Base-by-base conservation (phyloP, 2,797 vertebrate genomes). In the Buceros bicornis region DNA sequence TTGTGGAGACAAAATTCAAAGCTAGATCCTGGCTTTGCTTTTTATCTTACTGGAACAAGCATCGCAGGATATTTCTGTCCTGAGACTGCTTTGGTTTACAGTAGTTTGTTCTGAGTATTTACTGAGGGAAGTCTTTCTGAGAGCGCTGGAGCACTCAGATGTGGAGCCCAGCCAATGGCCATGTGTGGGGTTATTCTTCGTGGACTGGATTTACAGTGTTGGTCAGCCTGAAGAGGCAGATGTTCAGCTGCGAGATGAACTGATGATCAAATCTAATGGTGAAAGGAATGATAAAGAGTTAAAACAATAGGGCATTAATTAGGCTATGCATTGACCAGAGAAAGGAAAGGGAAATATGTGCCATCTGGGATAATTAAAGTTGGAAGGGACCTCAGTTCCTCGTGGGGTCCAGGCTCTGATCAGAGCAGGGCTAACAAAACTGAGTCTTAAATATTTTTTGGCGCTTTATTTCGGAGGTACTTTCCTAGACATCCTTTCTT, bases 321-420 rank as follows among this genome's bases (percentile, higher is more conserved):
- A 87, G 43, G 5, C 48, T 89, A 48, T 48, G 40, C 50, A 50
- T 15, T 37, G 51, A 92, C 50, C 5, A 67, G 72, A 54, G 31
- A 61, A 76, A 72, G 25, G 3, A 89, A 62, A 15, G 51, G n/a
- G 26, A 82, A 77, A 54, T 73, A 25, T 0, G 0, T 2, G 7
- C 20, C 25, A 7, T 83, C 21, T 57, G 26, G 15, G 25, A 67
- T 76, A 64, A 16, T 28, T 18, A 31, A 4, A 4, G 2, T 62
- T 60, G 53, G 37, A 56, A 73, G 16, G 53, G 28, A 57, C 37
- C 31, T 79, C 25, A 33, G 0, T 35, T 85, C 40, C 22, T 79
- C 3, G 0, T 17, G 22, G 20, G 5, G 28, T 66, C n/a, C 35
- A 48, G 43, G 20, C 28, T 21, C 56, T 0, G 3, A 50, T 67